Conservation (phyloP, 1,140 invertebrate species). For the Drosophila pachea region DNA sequence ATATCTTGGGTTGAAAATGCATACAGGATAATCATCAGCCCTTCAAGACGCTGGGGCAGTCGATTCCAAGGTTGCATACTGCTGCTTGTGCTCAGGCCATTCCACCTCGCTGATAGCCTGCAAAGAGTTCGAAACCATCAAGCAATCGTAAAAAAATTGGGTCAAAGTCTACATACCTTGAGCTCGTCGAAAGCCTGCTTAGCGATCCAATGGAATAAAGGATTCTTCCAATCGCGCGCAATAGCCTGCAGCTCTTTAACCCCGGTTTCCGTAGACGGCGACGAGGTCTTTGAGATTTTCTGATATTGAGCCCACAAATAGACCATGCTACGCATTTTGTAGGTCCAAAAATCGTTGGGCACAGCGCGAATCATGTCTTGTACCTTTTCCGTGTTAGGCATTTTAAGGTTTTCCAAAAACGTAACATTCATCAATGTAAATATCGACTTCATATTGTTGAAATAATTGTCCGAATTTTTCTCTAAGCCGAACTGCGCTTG, state of each 20-base stretch:
- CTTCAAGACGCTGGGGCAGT: conserved; percentile 8
- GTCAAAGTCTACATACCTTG: conserved; percentile 30
- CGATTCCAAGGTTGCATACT: conserved; percentile 26
- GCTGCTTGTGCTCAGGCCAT: conserved; percentile 51
- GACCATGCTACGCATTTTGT: conserved; percentile 63
- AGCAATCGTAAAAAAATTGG: conserved; percentile 3
- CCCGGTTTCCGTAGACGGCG: conserved; percentile 28
- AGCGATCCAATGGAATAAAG: conserved; percentile 61
- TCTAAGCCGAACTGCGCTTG: conserved; percentile 50
- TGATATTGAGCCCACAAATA: conserved; percentile 57
- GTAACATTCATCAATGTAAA: conserved; percentile 62
- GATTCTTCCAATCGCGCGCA: conserved; percentile 54
- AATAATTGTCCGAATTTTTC: conserved; percentile 62
- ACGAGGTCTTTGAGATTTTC: conserved; percentile 33
- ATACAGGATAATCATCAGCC: conserved; percentile 13
- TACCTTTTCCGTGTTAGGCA: conserved; percentile 40
- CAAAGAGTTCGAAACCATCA: not conserved
- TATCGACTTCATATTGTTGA: conserved; percentile 60
- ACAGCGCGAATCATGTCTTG: conserved; percentile 58
- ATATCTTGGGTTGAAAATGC: conserved; percentile 24
- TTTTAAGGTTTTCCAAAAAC: conserved; percentile 55
- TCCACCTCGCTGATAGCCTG: conserved; percentile 64
- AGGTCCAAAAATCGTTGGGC: conserved; percentile 61
- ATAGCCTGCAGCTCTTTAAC: conserved; percentile 49
- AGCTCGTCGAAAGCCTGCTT: conserved; percentile 63